Evolutionary conservation across 1,140 invertebrate species (phyloP).

Genomic region (Diachasma alloeum): DNA sequence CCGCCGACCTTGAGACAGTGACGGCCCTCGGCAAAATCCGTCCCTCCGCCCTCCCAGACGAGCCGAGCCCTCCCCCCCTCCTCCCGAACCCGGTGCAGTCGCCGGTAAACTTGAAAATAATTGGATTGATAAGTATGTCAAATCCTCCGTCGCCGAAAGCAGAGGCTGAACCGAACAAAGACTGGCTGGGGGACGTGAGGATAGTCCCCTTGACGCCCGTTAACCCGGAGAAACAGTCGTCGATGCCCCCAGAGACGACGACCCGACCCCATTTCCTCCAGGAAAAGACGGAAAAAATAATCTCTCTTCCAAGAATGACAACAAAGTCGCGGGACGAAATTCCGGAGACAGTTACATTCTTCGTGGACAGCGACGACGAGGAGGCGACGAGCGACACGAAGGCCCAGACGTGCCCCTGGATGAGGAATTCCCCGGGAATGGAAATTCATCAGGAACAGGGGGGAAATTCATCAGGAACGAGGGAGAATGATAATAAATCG

Average conservation of each 20-base stretch:
- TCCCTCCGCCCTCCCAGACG: too few relatives aligned
- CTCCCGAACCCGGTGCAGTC: neutral
- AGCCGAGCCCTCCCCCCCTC: neutral
- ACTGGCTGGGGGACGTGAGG: neutral
- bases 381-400: neutral
- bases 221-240: neutral
- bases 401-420: neutral
- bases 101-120: neutral
- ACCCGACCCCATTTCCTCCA: too few relatives aligned
- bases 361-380: neutral
- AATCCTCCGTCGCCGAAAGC: neutral
- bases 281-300: neutral
- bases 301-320: too few relatives aligned
- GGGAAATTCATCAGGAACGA: neutral
- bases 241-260: neutral
- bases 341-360: neutral
- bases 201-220: neutral
- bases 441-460: too few relatives aligned
- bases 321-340: neutral
- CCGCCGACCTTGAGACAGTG: neutral
- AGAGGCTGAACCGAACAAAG: neutral
- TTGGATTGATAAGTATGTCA: slow-evolving; percentile 4
- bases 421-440: neutral
- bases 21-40: too few relatives aligned
- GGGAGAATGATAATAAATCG: neutral